Conservation (phyloP, 2,797 vertebrate genomes). For the Cyprinodon diabolis region DNA sequence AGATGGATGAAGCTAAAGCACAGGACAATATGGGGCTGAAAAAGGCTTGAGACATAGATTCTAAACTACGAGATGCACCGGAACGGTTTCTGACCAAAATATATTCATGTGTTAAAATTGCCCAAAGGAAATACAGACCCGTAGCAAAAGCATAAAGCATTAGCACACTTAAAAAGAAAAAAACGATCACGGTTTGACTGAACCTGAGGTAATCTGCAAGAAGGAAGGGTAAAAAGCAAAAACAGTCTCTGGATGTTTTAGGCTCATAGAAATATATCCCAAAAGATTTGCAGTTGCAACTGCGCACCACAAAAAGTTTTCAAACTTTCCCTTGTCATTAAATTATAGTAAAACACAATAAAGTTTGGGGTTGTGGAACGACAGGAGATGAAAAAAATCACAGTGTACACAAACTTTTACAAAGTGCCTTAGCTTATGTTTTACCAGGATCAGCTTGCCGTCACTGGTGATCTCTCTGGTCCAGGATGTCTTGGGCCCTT, state of each 20-base stretch:
- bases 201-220: background rate
- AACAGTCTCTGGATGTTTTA: background rate
- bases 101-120: background rate
- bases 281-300: background rate
- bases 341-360: background rate
- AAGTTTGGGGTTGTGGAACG: background rate
- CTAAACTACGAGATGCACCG: background rate
- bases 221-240: background rate
- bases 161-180: background rate
- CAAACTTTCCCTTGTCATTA: background rate
- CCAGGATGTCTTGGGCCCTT: slow-evolving; percentile 92
- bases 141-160: background rate
- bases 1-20: too few species aligned
- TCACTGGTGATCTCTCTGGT: slow-evolving; percentile 90
- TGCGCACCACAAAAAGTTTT: background rate
- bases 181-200: background rate
- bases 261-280: background rate
- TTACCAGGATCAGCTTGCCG: slow-evolving; percentile 89
- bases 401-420: background rate
- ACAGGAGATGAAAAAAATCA: background rate
- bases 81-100: background rate
- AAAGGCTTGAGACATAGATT: background rate
- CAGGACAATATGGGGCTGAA: too few species aligned
- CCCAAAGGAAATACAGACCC: background rate
- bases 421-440: background rate